phyloP scores from a whole-genome alignment of 2,888 invertebrate genomes.

The Brenthis daphne region DNA sequence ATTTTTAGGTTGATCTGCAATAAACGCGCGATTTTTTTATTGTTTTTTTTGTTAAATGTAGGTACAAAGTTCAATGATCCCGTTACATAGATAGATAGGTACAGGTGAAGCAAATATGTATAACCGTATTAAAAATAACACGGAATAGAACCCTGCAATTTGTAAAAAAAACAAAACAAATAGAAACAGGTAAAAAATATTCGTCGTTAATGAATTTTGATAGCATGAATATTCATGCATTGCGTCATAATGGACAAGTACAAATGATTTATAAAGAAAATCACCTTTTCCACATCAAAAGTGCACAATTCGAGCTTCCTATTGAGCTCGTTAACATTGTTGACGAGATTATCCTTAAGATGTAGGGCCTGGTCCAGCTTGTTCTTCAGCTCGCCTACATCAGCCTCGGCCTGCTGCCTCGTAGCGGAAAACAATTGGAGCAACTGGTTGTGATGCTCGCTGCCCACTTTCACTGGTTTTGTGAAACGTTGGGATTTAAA shows the following conservation, averaged over 20 bases:
- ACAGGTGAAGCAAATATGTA: too few species aligned
- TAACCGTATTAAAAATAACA: too few species aligned
- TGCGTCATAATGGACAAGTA: neutral
- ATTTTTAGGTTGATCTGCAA: too few species aligned
- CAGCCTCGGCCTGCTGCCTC: conserved; percentile 47
- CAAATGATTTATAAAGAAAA: neutral
- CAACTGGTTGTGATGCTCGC: conserved; percentile 48
- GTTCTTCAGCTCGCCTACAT: conserved; percentile 41
- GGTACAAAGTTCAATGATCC: too few species aligned
- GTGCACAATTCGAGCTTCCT: conserved; percentile 43
- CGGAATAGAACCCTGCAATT: too few species aligned
- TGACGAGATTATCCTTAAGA: conserved; percentile 44
- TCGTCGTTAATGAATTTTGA: too few species aligned
- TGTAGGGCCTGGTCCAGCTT: conserved; percentile 38
- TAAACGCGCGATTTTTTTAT: too few species aligned
- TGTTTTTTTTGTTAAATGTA: too few species aligned
- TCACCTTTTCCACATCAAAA: conserved; percentile 45
- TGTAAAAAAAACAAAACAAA: too few species aligned
- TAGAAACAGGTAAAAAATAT: too few species aligned
- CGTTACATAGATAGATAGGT: too few species aligned
- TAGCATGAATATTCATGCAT: too few species aligned
- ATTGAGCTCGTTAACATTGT: conserved; percentile 40
- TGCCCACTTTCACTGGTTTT: conserved; percentile 47
- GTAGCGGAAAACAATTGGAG: conserved; percentile 43
- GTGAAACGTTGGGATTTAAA: neutral